Conservation (phyloP, 2,888 invertebrate species). For the Sphecodes monilicornis region DNA sequence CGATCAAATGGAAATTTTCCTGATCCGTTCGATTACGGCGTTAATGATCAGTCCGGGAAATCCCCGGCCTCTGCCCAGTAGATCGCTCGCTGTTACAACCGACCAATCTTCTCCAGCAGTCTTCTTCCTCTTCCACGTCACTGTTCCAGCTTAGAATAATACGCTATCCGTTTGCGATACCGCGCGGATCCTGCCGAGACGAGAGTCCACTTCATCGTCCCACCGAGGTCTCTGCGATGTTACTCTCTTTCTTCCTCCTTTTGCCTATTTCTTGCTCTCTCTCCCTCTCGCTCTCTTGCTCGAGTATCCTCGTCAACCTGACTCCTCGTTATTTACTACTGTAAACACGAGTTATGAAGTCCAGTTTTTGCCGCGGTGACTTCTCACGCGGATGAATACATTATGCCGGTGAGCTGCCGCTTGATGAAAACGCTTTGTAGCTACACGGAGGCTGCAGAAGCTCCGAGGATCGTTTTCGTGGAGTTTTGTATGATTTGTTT, state of each 20-base stretch:
- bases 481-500: no score
- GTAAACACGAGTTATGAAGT: constrained; percentile 63
- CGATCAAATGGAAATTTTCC: constrained; percentile 64
- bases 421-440: neutral
- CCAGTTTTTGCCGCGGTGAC: constrained; percentile 52
- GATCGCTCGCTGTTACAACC: constrained; percentile 38
- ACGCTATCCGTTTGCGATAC: constrained; percentile 41
- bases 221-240: neutral
- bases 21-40: constrained; percentile 24
- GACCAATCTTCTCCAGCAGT: constrained; percentile 64
- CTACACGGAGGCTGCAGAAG: neutral
- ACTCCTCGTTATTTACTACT: constrained; percentile 60
- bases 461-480: neutral
- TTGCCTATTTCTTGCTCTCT: neutral
- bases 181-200: constrained; percentile 32
- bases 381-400: constrained; percentile 54
- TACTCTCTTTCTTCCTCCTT: no score
- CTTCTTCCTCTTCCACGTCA: constrained; percentile 47
- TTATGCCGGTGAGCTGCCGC: constrained; percentile 31
- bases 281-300: neutral
- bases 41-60: constrained; percentile 59
- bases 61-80: constrained; percentile 55
- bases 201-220: constrained; percentile 65
- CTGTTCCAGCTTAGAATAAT: constrained; percentile 43
- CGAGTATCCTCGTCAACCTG: constrained; percentile 42